Evolutionary conservation across 2,888 invertebrate genomes (phyloP), one percentile per base, ranked within the genome.

Genomic region (Saturnia pavonia): DNA sequence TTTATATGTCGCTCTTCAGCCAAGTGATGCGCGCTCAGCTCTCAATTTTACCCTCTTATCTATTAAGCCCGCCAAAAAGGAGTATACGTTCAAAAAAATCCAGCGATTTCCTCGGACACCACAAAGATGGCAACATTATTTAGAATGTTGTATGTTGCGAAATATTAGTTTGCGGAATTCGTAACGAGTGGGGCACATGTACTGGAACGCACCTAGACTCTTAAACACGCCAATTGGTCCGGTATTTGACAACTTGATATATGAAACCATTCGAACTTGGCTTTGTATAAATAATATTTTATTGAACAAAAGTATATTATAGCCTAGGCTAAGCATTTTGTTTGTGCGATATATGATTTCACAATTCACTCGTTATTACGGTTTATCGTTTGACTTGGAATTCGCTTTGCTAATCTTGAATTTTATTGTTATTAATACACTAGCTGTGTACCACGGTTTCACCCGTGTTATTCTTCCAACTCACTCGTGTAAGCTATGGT

Each of bases 191-290:
- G 90, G 83, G 91, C 88, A 88, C 88, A 82, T 78, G 82, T 83
- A 42, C 81, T 72, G 80, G n/a, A 85, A 86, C 88, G 88, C 88
- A 86, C 87, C 86, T 85, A 81, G 80, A 74, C 76, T 65, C 80
- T 78, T 83, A 83, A 88, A 90, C 87, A 88, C 87, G 79, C 88
- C 92, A 92, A 92, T 93, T 92, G 91, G 92, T 88, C 82, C 86
- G 81, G 85, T 82, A 87, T 88, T 82, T 88, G 92, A 92, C 92
- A 92, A 85, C 72, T 83, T 92, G 91, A 92, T 92, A 83, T 91
- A 92, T 91, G 85, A 77, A 79, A 83, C 84, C 82, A 82, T 86
- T 83, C 82, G 79, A 78, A 80, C 67, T 70, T n/a, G 19, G 22
- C 48, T n/a, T 40, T 48, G 68, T 60, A 27, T 14, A 4, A 54